These are phyloP conservation scores for Castor canadensis DNA, from an alignment of 2,113 vertebrate genomes.

Conservation along the genomic window DNA sequence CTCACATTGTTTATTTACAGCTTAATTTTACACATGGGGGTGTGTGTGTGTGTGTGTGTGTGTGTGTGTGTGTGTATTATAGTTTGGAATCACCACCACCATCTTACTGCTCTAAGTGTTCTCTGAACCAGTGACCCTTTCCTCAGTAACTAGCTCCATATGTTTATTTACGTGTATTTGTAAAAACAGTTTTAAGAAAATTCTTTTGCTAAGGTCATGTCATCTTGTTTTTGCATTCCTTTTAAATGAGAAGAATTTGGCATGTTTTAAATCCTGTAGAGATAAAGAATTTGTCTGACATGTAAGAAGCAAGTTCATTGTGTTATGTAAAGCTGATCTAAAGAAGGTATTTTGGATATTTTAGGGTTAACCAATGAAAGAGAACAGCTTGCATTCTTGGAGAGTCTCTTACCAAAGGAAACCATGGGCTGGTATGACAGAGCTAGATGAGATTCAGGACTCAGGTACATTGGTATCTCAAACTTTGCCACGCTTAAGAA, in stretches of 20 bases:
- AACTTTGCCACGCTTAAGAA: background rate
- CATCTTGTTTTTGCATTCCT: conserved; percentile 82
- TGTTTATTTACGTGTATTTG: conserved; percentile 74
- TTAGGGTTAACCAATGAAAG: background rate
- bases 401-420: conserved; percentile 1
- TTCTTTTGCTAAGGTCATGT: conserved; percentile 75
- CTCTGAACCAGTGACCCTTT: conserved; percentile 47
- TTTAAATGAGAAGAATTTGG: conserved; percentile 73
- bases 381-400: background rate
- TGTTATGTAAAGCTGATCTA: conserved; percentile 62
- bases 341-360: conserved; percentile 56
- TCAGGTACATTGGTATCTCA: background rate
- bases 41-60: background rate
- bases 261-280: conserved; percentile 76
- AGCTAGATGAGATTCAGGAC: background rate
- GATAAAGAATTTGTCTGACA: conserved; percentile 64
- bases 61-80: background rate
- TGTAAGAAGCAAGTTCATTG: conserved; percentile 70
- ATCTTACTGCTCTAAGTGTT: background rate
- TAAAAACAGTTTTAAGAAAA: conserved; percentile 73
- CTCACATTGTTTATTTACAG: background rate
- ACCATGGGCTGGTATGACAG: background rate
- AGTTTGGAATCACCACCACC: background rate
- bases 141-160: conserved; percentile 80
- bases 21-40: background rate